phyloP scores from a whole-genome alignment of 2,113 vertebrate species.

The Albula goreensis region DNA sequence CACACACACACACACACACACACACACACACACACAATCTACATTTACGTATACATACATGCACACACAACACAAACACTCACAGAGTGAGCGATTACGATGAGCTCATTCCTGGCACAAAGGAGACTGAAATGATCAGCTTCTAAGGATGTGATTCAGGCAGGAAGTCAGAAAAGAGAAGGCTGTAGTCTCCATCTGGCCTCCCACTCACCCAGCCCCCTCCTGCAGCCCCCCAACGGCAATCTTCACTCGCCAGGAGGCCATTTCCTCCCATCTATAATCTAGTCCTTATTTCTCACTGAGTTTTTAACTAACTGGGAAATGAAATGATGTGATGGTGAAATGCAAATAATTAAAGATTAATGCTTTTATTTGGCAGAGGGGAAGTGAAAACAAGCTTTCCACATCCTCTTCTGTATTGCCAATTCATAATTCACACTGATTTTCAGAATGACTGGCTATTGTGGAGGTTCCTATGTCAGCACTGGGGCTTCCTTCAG shows the following conservation, averaged over 20 bases:
- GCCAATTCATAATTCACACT: slow-evolving; percentile 1
- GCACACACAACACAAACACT: slow-evolving; percentile 16
- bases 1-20: neutral
- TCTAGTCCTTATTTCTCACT: neutral
- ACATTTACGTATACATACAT: slow-evolving; percentile 2
- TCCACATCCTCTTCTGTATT: neutral
- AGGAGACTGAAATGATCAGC: slow-evolving; percentile 10
- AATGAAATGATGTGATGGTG: neutral
- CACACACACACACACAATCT: neutral
- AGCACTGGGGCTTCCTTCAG: neutral
- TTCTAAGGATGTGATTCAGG: slow-evolving; percentile 8
- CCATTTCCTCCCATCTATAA: neutral
- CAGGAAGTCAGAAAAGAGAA: slow-evolving; percentile 7
- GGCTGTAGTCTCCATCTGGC: neutral
- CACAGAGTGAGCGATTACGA: neutral
- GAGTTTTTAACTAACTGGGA: neutral
- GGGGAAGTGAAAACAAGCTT: neutral
- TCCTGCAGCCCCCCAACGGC: neutral
- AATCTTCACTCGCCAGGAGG: neutral
- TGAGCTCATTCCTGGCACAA: slow-evolving; percentile 4
- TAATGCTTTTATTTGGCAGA: neutral
- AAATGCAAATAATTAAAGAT: neutral
- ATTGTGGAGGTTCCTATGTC: neutral
- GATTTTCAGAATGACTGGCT: neutral
- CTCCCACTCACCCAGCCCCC: neutral